Evolutionary conservation across 2,888 invertebrate species (phyloP).

Genomic region (Aelia acuminata): DNA sequence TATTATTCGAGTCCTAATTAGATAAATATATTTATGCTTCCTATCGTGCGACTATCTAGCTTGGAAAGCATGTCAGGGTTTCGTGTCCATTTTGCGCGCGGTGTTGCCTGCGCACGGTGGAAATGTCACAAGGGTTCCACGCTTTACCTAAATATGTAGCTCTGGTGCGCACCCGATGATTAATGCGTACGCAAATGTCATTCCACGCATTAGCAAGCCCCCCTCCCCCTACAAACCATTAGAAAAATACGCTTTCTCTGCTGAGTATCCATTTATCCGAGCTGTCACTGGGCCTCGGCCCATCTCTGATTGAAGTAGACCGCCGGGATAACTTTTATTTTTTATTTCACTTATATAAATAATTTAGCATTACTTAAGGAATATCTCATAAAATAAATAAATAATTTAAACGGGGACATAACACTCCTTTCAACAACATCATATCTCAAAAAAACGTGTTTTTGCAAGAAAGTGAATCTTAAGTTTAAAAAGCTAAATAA

Average conservation of each 20-base stretch:
- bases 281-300: neutral
- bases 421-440: no score
- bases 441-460: no score
- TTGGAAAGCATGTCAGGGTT: constrained; percentile 14
- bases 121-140: constrained; percentile 35
- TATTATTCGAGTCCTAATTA: neutral
- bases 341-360: neutral
- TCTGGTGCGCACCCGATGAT: neutral
- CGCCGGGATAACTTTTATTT: neutral
- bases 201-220: constrained; percentile 33
- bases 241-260: constrained; percentile 39
- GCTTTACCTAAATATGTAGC: constrained; percentile 40
- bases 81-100: neutral
- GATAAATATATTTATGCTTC: neutral
- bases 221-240: neutral
- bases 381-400: neutral
- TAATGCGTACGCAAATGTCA: constrained; percentile 58
- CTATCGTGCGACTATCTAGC: neutral
- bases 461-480: no score
- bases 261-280: neutral
- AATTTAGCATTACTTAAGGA: neutral
- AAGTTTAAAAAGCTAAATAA: no score
- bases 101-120: neutral
- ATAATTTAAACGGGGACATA: no score
- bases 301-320: constrained; percentile 27